Evolutionary conservation across 2,797 vertebrate genomes (phyloP).

Genomic region (Chelmon rostratus): DNA sequence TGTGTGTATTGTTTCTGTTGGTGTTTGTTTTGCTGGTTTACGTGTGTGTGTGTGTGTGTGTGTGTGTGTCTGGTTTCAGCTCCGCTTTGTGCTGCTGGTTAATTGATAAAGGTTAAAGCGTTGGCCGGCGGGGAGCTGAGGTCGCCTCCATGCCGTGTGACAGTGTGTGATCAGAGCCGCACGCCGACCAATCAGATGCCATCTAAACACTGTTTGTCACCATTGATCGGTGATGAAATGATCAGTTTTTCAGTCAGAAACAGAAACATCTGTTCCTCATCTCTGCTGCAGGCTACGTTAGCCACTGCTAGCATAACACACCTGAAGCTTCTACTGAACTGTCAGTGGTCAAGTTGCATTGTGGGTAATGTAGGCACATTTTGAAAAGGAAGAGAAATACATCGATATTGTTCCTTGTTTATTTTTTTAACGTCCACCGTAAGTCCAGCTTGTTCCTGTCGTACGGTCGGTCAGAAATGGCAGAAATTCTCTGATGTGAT

Average conservation of each 20-base stretch:
- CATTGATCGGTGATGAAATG: background rate
- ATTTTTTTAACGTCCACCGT: no score
- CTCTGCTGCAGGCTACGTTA: no score
- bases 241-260: background rate
- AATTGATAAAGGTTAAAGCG: conserved; percentile 83
- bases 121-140: conserved; percentile 53
- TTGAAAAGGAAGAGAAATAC: no score
- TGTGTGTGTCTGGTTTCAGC: conserved; percentile 72
- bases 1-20: conserved; percentile 5
- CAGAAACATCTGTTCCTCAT: no score
- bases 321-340: background rate
- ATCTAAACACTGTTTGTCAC: background rate
- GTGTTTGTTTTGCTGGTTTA: conserved; percentile 20
- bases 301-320: background rate
- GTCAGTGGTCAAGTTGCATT: background rate
- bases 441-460: no score
- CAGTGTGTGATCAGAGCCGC: background rate
- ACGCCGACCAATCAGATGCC: conserved; percentile 9
- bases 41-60: conserved; percentile 31
- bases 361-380: background rate
- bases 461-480: no score
- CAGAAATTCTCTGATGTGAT: no score
- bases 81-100: conserved; percentile 79
- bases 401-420: no score
- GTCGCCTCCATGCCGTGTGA: conserved; percentile 49